Percentiles rank a stretch among this genome's conserved stretches.
Conservation (phyloP, 2,113 vertebrate species). For the Microcebus griseorufus region DNA sequence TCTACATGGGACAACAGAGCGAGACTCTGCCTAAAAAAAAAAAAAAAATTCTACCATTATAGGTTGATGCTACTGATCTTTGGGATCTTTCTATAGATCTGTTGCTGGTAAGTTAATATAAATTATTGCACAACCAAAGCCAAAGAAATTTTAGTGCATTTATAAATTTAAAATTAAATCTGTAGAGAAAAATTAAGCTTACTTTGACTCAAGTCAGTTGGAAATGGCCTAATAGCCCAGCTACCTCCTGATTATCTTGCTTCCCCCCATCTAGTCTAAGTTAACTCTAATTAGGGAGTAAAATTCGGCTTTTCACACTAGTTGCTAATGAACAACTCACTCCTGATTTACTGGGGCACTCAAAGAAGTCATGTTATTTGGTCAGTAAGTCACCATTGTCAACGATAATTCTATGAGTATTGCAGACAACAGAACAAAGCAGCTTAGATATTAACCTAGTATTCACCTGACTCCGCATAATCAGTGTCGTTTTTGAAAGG, state of each 20-base stretch:
- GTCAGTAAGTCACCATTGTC: neutral
- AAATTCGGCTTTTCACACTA: neutral
- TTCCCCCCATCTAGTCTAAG: neutral
- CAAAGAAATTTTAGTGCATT: neutral
- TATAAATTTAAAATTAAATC: slow-evolving; percentile 7
- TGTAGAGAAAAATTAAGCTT: neutral
- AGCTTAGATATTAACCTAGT: neutral
- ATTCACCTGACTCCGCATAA: neutral
- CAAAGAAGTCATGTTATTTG: slow-evolving; percentile 27
- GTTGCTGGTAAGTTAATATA: neutral
- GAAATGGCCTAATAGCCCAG: neutral
- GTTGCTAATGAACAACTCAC: neutral
- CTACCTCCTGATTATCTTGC: neutral
- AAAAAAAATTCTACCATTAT: neutral
- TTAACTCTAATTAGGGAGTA: neutral
- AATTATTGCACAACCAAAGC: neutral
- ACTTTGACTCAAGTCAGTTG: neutral
- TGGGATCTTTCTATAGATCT: neutral
- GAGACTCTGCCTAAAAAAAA: too few species aligned
- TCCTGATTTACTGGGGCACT: neutral
- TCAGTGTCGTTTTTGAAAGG: slow-evolving; percentile 31
- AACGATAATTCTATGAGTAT: neutral
- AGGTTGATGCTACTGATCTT: neutral
- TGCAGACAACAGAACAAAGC: neutral
- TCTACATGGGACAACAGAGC: too few species aligned